Conservation (phyloP, 2,113 vertebrate genomes). For the Sapajus apella region DNA sequence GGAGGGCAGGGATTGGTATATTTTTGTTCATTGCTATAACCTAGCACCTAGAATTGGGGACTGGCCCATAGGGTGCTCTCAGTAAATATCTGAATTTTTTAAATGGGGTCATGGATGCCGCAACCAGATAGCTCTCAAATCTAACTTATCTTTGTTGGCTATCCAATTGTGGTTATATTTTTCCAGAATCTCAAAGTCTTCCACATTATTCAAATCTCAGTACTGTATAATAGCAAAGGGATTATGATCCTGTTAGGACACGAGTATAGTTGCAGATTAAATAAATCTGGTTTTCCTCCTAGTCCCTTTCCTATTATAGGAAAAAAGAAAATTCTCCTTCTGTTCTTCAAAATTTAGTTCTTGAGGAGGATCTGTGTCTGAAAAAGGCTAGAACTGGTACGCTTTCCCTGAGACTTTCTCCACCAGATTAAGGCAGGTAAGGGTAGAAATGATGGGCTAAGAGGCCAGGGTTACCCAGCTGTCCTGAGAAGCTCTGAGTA, state of each 20-base stretch:
- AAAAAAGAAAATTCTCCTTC: neutral
- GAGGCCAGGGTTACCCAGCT: neutral
- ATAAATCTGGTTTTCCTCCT: constrained; percentile 10
- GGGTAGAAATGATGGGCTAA: neutral
- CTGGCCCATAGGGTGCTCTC: neutral
- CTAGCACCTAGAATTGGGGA: neutral
- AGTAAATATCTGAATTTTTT: neutral
- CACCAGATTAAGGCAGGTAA: neutral
- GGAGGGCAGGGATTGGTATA: neutral
- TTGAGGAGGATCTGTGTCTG: neutral
- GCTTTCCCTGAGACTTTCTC: neutral
- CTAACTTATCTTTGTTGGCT: neutral
- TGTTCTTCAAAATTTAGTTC: constrained; percentile 1
- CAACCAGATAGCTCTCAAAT: constrained; percentile 17
- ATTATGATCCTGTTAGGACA: neutral
- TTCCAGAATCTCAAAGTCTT: neutral
- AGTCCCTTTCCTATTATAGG: neutral
- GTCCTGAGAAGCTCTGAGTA: neutral
- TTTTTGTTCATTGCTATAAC: neutral
- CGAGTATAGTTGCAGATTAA: neutral
- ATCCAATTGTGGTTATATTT: neutral
- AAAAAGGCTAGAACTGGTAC: neutral
- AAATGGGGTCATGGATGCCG: neutral
- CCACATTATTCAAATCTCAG: neutral
- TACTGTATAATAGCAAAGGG: neutral